phyloP scores from a whole-genome alignment of 2,888 invertebrate species.

The Chymomyza fuscimana region DNA sequence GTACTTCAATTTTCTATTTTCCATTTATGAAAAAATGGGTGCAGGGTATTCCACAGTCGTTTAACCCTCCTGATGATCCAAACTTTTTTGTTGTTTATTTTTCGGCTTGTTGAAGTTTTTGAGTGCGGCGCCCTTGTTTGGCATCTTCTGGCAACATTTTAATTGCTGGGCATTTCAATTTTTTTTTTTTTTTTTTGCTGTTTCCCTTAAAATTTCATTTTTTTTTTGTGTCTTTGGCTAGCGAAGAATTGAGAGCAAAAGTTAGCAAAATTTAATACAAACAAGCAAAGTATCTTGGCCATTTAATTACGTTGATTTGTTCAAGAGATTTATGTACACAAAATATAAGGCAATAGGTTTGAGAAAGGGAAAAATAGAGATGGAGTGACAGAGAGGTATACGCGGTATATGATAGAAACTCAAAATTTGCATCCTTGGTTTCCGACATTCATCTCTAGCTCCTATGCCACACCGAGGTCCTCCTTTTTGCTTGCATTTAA shows the following conservation, averaged over 20 bases:
- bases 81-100: not conserved
- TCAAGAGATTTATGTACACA: slow-evolving; percentile 6
- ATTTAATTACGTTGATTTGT: slow-evolving; percentile 62
- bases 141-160: slow-evolving; percentile 51
- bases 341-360: not conserved
- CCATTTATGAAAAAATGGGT: too few species aligned
- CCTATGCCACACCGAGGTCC: too few species aligned
- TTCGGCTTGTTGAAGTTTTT: slow-evolving; percentile 1
- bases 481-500: not conserved
- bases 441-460: too few species aligned
- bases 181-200: not conserved
- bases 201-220: not conserved
- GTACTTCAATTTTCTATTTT: too few species aligned
- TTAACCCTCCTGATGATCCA: too few species aligned
- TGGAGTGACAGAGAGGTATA: not conserved
- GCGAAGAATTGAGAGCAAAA: not conserved
- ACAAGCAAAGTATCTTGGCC: slow-evolving; percentile 20
- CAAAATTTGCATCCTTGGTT: not conserved
- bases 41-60: too few species aligned
- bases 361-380: not conserved
- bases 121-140: slow-evolving; percentile 1
- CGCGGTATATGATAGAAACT: not conserved
- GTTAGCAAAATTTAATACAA: not conserved
- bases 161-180: slow-evolving; percentile 51
- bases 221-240: not conserved